Evolutionary conservation across 2,888 invertebrate genomes (phyloP).

Genomic region (Julus scandinavius): DNA sequence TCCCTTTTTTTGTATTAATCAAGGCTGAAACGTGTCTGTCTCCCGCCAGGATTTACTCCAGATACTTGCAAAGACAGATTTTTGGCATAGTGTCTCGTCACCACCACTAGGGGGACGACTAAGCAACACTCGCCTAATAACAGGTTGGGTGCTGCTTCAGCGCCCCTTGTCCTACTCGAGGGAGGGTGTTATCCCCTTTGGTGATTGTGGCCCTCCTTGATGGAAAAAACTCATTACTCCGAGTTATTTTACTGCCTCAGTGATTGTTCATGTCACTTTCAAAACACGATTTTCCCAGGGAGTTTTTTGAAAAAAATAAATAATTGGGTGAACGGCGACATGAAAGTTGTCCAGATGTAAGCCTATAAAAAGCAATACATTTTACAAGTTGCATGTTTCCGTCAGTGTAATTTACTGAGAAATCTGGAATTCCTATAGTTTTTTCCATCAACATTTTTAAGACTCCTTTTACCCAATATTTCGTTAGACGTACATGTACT

Average conservation of each 20-base stretch:
- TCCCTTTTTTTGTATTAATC: not conserved
- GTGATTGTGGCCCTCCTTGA: not conserved
- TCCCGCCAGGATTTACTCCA: not conserved
- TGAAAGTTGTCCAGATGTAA: not conserved
- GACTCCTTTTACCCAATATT: no score
- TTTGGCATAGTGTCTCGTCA: not conserved
- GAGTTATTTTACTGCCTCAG: no score
- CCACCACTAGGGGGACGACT: not conserved
- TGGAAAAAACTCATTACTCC: not conserved
- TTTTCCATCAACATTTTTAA: no score
- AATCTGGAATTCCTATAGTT: no score
- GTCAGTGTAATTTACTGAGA: no score
- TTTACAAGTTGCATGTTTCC: no score
- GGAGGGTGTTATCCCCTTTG: no score
- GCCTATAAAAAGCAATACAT: not conserved
- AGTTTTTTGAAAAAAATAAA: not conserved
- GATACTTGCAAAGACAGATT: not conserved
- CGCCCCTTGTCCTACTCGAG: no score
- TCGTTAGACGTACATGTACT: no score
- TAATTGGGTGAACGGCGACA: not conserved
- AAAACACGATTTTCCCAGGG: not conserved
- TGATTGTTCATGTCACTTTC: not conserved
- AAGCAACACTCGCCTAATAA: no score
- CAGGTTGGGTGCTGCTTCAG: no score
- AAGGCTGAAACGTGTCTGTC: not conserved